A percentile compares a stretch with the other conserved stretches of the same genome.
phyloP scores from a whole-genome alignment of 2,797 vertebrate genomes.

The Chrosomus eos region DNA sequence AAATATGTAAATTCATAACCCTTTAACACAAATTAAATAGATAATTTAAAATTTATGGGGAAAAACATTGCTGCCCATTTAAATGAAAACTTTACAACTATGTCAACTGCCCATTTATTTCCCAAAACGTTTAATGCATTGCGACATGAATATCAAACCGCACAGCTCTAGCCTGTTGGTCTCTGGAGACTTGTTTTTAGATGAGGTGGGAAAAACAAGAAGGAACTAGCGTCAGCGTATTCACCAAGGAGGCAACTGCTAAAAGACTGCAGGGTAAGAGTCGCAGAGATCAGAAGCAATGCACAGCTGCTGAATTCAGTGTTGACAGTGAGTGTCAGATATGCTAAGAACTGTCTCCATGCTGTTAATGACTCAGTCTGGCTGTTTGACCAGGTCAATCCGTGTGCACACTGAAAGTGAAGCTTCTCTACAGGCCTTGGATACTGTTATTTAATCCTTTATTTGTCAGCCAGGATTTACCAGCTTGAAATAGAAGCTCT shows the following conservation, averaged over 20 bases:
- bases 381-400: slow-evolving; percentile 49
- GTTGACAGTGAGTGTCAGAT: slow-evolving; percentile 25
- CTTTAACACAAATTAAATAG: not conserved
- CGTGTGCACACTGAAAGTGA: slow-evolving; percentile 41
- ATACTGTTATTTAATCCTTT: slow-evolving; percentile 51
- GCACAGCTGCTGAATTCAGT: slow-evolving; percentile 1
- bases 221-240: not conserved
- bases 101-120: not conserved
- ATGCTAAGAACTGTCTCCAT: not conserved
- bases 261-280: not conserved
- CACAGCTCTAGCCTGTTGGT: not conserved
- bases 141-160: not conserved
- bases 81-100: not conserved
- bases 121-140: not conserved
- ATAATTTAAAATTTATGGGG: not conserved
- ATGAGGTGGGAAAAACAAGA: slow-evolving; percentile 11
- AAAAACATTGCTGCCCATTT: not conserved
- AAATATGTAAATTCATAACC: too few relatives aligned
- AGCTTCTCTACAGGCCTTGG: slow-evolving; percentile 27
- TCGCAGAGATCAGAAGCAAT: not conserved
- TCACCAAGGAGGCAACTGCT: not conserved
- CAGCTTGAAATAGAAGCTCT: slow-evolving; percentile 64
- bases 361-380: slow-evolving; percentile 35
- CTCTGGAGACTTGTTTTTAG: slow-evolving; percentile 3
- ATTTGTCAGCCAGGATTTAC: slow-evolving; percentile 60